Conservation (phyloP, 2,888 invertebrate genomes). For the Orthosia gracilis region DNA sequence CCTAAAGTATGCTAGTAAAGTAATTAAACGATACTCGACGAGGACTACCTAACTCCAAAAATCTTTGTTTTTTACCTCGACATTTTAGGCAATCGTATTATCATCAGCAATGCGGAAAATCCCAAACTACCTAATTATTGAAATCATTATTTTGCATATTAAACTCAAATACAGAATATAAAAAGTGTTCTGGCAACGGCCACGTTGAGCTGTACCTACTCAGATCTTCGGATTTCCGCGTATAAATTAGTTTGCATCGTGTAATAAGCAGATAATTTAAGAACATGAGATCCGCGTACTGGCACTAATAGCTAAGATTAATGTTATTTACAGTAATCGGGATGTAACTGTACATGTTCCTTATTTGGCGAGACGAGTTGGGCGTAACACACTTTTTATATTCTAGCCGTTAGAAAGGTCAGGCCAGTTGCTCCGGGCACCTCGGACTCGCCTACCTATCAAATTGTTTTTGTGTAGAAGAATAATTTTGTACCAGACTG, state of each 20-base stretch:
- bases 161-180: not conserved
- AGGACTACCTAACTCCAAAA: too few relatives aligned
- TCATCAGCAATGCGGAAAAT: not conserved
- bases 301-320: slow-evolving; percentile 60
- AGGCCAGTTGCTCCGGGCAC: slow-evolving; percentile 30
- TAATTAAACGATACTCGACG: too few relatives aligned
- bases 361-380: slow-evolving; percentile 67
- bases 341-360: slow-evolving; percentile 65
- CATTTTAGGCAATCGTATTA: not conserved
- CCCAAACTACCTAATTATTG: not conserved
- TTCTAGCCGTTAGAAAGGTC: slow-evolving; percentile 62
- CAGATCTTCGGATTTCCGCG: slow-evolving; percentile 23
- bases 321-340: slow-evolving; percentile 62
- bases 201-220: not conserved
- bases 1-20: too few relatives aligned
- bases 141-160: not conserved
- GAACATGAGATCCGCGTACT: slow-evolving; percentile 52
- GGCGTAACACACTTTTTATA: slow-evolving; percentile 65
- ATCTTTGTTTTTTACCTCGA: not conserved
- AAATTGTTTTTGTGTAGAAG: slow-evolving; percentile 53
- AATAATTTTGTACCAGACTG: slow-evolving; percentile 45
- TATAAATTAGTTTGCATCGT: slow-evolving; percentile 37
- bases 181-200: slow-evolving; percentile 6
- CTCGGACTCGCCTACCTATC: slow-evolving; percentile 29
- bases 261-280: slow-evolving; percentile 39